phyloP scores from a whole-genome alignment of 1,140 invertebrate genomes.

The Musca domestica region DNA sequence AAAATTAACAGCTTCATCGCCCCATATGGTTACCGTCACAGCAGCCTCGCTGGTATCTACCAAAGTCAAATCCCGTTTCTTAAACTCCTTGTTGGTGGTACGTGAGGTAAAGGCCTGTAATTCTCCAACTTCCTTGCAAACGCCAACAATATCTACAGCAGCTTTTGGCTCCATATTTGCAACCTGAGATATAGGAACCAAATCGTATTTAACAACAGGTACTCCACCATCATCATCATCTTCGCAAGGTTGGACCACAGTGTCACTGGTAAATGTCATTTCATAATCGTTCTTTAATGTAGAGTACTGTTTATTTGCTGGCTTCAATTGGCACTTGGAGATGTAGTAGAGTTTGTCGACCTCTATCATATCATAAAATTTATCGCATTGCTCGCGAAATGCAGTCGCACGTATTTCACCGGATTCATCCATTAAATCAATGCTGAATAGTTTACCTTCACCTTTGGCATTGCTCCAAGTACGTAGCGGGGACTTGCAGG shows the following conservation, averaged over 20 bases:
- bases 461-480: conserved; percentile 90
- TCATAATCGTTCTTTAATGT: conserved; percentile 93
- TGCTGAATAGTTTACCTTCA: conserved; percentile 90
- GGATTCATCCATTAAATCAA: conserved; percentile 89
- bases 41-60: conserved; percentile 81
- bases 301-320: conserved; percentile 88
- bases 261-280: conserved; percentile 83
- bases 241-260: conserved; percentile 70
- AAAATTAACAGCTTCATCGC: conserved; percentile 80
- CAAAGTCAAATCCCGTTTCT: conserved; percentile 84
- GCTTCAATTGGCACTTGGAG: conserved; percentile 76
- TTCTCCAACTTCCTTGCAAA: conserved; percentile 77
- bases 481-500: conserved; percentile 76
- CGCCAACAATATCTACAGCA: conserved; percentile 84
- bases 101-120: conserved; percentile 69
- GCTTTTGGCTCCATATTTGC: conserved; percentile 65
- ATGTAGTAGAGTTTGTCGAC: conserved; percentile 87
- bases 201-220: conserved; percentile 81
- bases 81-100: conserved; percentile 77
- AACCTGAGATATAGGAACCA: conserved; percentile 76
- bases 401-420: conserved; percentile 94
- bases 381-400: conserved; percentile 88
- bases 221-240: conserved; percentile 60
- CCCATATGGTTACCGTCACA: conserved; percentile 77
- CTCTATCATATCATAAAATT: conserved; percentile 87